Percentiles rank a stretch among this genome's conserved stretches.
phyloP scores from a whole-genome alignment of 2,888 invertebrate species.

The Tupiocoris notatus region DNA sequence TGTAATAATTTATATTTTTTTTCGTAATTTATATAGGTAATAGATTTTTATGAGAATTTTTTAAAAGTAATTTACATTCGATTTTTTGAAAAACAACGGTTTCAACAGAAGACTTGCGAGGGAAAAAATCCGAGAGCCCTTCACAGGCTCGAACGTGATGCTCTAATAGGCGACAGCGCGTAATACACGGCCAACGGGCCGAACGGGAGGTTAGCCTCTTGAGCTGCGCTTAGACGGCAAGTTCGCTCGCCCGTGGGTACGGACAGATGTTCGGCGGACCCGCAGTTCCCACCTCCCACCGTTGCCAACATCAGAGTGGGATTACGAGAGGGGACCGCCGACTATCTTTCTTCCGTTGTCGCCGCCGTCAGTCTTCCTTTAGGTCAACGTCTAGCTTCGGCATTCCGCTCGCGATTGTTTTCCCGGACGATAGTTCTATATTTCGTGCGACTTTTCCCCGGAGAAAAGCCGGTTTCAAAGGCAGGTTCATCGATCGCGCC shows the following conservation, averaged over 20 bases:
- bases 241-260: conserved; percentile 29
- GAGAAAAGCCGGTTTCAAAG: background rate
- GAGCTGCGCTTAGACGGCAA: no score
- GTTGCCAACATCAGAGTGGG: conserved; percentile 23
- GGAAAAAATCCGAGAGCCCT: no score
- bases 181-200: no score
- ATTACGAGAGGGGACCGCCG: background rate
- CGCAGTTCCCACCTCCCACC: conserved; percentile 22
- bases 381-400: background rate
- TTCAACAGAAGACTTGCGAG: no score
- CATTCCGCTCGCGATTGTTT: conserved; percentile 5
- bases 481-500: conserved; percentile 34
- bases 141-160: no score
- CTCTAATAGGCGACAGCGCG: no score
- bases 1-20: no score
- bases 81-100: no score
- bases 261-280: conserved; percentile 31
- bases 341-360: background rate
- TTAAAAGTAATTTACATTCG: no score
- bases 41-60: no score
- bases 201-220: no score
- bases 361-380: conserved; percentile 9
- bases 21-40: no score
- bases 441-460: background rate
- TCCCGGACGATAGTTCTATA: background rate